Evolutionary conservation across 1,140 invertebrate genomes (phyloP), one percentile per base, ranked within the genome.

Genomic region (Eufriesea mexicana): DNA sequence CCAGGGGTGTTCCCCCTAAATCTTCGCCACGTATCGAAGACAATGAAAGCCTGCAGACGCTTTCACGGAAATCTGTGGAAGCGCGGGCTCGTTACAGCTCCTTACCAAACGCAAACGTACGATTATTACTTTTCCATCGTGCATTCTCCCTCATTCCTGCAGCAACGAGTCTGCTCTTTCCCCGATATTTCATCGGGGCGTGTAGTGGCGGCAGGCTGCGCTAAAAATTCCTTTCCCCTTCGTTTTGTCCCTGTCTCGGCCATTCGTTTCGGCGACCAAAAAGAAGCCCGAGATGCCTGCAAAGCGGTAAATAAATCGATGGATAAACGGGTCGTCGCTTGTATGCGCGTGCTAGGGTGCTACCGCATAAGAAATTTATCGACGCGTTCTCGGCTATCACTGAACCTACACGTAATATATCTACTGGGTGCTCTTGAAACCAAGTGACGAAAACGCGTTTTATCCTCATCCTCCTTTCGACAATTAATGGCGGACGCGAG

Each of bases 351-450:
- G 55, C 49, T 71, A 42, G 47, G 49, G 61, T 72, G 57, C 35
- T 66, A 35, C 66, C 47, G 74, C 85, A 76, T 79, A 79, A 83
- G 79, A 79, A 88, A 88, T 88, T 88, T 79, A 88, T 88, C 83
- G 84, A 42, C 70, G 78, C 68, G 76, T 87, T 87, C 70, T 49
- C 70, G 71, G 59, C 80, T 59, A 51, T 55, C 79, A 66, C n/a
- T 71, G 67, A 28, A 75, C n/a, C 42, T 64, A 35, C 68, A 73
- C 68, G 57, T 28, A 35, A 35, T 35, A 6, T 8, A 45, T 62
- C 68, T 73, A 80, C 68, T 59, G 78, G 78, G 70, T 80, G 78
- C n/a, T 73, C 68, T 35, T 6, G n/a, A 79, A 79, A 72, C 20
- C 4, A 12, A 20, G 7, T 42, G 2, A 5, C 54, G 2, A 35